phyloP scores from a whole-genome alignment of 2,888 invertebrate genomes.

The Pelosia muscerda region DNA sequence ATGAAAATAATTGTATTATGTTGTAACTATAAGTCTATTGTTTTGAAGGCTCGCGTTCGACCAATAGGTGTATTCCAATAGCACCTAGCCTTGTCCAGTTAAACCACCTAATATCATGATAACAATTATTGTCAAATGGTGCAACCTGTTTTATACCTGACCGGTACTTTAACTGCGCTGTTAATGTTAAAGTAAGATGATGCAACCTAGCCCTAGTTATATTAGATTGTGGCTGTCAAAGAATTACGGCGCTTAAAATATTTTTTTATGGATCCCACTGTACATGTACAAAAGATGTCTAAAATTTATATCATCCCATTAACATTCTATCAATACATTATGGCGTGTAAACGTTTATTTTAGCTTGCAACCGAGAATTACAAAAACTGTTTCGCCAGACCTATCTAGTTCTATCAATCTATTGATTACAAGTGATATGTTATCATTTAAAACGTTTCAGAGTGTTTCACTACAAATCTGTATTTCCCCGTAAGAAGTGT shows the following conservation, averaged over 20 bases:
- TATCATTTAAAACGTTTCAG: not conserved
- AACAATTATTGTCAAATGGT: no score
- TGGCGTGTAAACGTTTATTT: not conserved
- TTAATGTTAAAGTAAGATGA: no score
- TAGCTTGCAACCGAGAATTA: not conserved
- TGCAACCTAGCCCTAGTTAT: no score
- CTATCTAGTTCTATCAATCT: not conserved
- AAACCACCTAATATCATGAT: no score
- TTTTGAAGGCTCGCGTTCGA: constrained; percentile 3
- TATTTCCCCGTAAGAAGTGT: no score
- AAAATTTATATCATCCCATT: not conserved
- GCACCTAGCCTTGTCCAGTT: no score
- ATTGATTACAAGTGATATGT: not conserved
- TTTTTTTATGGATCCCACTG: no score
- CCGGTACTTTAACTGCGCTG: no score
- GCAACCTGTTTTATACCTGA: no score
- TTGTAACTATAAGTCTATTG: constrained; percentile 19
- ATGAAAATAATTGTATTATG: not conserved
- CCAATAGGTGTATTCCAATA: no score
- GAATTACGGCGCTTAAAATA: no score
- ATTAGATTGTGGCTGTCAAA: no score
- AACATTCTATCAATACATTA: not conserved
- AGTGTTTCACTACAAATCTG: not conserved
- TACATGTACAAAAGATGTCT: not conserved
- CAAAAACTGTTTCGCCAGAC: not conserved